Conservation (phyloP, 2,113 vertebrate genomes). For the Tragelaphus imberbis region DNA sequence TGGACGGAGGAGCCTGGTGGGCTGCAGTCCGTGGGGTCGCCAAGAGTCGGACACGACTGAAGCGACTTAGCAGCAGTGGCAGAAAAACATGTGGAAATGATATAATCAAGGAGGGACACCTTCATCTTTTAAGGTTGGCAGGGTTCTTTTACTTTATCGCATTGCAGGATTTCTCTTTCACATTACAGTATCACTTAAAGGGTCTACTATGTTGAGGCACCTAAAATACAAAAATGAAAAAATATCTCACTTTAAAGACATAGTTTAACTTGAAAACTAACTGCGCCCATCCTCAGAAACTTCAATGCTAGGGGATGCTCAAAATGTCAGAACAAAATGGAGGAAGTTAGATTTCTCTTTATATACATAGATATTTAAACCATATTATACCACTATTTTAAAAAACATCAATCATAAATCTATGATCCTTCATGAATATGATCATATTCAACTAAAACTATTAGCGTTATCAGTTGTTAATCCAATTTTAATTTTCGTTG, state of each 20-base stretch:
- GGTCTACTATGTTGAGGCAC: not conserved
- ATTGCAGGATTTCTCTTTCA: not conserved
- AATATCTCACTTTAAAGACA: not conserved
- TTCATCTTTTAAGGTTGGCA: not conserved
- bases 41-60: not conserved
- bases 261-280: conserved; percentile 16
- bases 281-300: not conserved
- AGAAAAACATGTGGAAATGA: not conserved
- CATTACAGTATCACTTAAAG: not conserved
- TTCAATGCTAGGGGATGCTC: not conserved
- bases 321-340: not conserved
- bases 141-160: not conserved
- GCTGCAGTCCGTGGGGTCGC: not conserved
- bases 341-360: not conserved
- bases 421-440: not conserved
- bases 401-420: not conserved
- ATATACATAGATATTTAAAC: not conserved
- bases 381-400: not conserved
- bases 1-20: not conserved
- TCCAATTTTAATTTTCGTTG: conserved; percentile 31
- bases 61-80: not conserved
- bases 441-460: conserved; percentile 3
- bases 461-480: not conserved
- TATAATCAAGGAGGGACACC: not conserved
- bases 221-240: conserved; percentile 1